These are phyloP conservation scores for Drosophila peninsularis DNA, from an alignment of 2,888 invertebrate species.

Conservation along the genomic window DNA sequence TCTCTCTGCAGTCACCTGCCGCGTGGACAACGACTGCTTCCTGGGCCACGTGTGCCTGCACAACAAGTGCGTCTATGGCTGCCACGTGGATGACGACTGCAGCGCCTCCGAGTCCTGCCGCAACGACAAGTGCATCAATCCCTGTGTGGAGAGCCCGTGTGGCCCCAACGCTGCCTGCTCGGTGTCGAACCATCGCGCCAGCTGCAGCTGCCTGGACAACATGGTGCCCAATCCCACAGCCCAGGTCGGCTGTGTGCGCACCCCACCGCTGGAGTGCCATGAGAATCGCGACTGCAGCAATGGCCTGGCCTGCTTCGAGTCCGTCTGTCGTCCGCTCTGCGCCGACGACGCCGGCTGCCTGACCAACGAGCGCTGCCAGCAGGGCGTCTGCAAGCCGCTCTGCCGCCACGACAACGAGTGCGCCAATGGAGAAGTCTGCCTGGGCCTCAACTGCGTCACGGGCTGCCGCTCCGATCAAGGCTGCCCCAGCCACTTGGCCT, in stretches of 20 bases:
- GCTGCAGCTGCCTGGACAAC: constrained; percentile 91
- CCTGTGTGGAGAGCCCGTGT: constrained; percentile 91
- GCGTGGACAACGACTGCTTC: constrained; percentile 96
- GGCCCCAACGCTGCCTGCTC: constrained; percentile 94
- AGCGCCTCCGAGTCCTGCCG: constrained; percentile 93
- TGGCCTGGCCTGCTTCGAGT: constrained; percentile 90
- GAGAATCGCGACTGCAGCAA: constrained; percentile 91
- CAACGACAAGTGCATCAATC: constrained; percentile 92
- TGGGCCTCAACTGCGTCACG: constrained; percentile 90
- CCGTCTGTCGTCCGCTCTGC: constrained; percentile 91
- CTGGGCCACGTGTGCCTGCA: constrained; percentile 94
- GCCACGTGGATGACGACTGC: constrained; percentile 94
- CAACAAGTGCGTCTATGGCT: constrained; percentile 94
- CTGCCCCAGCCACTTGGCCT: constrained; percentile 90
- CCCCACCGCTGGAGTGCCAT: constrained; percentile 90
- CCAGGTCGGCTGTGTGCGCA: constrained; percentile 93
- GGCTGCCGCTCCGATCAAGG: constrained; percentile 93
- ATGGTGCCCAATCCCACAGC: constrained; percentile 95
- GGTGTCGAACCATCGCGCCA: constrained; percentile 91
- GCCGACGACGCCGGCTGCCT: constrained; percentile 91
- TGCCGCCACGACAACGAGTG: constrained; percentile 95
- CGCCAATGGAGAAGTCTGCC: constrained; percentile 93
- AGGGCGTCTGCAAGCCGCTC: constrained; percentile 92
- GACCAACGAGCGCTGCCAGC: constrained; percentile 89
- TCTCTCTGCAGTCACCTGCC: constrained; percentile 89